phyloP scores from a whole-genome alignment of 1,140 invertebrate genomes.

The Muscidifurax raptorellus region DNA sequence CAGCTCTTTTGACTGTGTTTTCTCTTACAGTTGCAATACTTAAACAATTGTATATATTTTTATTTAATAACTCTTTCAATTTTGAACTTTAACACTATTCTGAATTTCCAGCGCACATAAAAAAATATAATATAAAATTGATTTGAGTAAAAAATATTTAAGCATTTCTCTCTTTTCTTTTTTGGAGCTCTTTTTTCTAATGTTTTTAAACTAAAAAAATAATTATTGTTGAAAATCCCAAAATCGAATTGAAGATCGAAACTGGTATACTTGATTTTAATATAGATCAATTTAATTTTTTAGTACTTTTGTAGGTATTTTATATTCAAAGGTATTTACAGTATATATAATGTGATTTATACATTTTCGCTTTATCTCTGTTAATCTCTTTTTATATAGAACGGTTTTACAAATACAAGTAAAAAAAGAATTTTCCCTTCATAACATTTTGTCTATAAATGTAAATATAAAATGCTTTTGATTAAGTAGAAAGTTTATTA shows the following conservation, averaged over 20 bases:
- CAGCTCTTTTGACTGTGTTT: background rate
- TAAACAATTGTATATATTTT: background rate
- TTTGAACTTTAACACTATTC: background rate
- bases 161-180: background rate
- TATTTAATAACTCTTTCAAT: background rate
- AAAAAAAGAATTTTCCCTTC: background rate
- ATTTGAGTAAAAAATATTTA: slow-evolving; percentile 46
- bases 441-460: background rate
- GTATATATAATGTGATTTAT: slow-evolving; percentile 14
- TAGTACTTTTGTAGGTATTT: background rate
- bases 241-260: background rate
- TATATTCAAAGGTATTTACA: slow-evolving; percentile 23
- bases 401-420: background rate
- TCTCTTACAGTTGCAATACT: slow-evolving; percentile 8
- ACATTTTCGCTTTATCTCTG: background rate
- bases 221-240: background rate
- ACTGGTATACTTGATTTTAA: slow-evolving; percentile 22
- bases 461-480: background rate
- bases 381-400: background rate
- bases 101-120: slow-evolving; percentile 9
- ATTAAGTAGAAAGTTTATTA: background rate
- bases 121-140: slow-evolving; percentile 46
- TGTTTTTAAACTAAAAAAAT: slow-evolving; percentile 19
- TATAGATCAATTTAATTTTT: background rate
- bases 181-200: slow-evolving; percentile 4